Base-by-base conservation (phyloP, 2,113 vertebrate species). In the Sceloporus tristichus region DNA sequence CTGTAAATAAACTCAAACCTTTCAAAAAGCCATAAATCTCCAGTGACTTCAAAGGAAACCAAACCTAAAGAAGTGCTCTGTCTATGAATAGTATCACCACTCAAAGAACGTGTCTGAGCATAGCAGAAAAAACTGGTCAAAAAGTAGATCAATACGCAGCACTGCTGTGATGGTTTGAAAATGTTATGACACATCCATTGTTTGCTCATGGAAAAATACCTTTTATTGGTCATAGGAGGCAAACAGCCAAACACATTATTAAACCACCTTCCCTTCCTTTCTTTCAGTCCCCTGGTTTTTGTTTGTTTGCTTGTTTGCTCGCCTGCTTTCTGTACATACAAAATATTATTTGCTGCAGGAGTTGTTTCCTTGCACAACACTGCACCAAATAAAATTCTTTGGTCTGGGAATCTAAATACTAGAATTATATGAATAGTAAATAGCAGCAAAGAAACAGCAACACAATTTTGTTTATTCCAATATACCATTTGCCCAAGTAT, bases 391-490 rank as follows among this genome's bases (percentile, higher is more conserved):
- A 54, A 80, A 79, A 74, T 74, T 87, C 68, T 27, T 74, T 73
- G 54, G 56, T 75, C 54, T 87, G 56, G 40, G 34, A 81, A 81
- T 74, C 9, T 82, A 80, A 4, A 23, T 65, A n/a, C 5, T 11
- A 78, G 11, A 29, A 42, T 3, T 75, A 62, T n/a, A 53, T 25
- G 48, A 84, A 86, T 84, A 84, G 74, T 65, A 77, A 70, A 9
- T 82, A 13, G 48, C 0, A 88, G 2, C 62, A 54, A 38, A 81
- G 86, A 87, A 74, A 3, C 3, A 62, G 21, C 0, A 0, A 62
- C 62, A 18, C 23, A 87, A 48, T 19, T 66, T 81, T 82, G 65
- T 82, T 56, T 87, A 81, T 74, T 87, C 38, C 62, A 56, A 75
- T 82, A 59, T 23, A 73, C 54, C 66, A 48, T 80, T 87, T 75